Evolutionary conservation across 2,113 vertebrate genomes (phyloP).

Genomic region (Thalassarche chlororhynchos): DNA sequence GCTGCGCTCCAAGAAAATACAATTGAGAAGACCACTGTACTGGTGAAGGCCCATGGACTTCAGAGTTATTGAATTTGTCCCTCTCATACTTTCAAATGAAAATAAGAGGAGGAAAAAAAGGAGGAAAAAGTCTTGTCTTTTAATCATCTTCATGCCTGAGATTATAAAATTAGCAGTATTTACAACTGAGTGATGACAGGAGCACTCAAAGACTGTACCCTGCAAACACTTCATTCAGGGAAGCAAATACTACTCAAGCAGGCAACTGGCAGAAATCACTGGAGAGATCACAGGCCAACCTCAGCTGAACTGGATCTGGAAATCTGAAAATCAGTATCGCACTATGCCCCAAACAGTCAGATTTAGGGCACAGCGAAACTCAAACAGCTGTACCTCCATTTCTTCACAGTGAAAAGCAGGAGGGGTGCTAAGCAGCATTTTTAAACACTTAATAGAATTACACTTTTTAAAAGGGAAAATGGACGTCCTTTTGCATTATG

Average conservation of each 20-base stretch:
- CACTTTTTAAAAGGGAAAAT: neutral
- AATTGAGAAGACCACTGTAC: fast-evolving
- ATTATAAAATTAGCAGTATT: neutral
- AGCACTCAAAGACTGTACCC: neutral
- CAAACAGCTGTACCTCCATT: neutral
- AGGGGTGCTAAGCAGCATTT: neutral
- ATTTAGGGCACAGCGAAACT: neutral
- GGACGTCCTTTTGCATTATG: neutral
- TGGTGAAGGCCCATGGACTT: no score
- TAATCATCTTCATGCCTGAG: neutral
- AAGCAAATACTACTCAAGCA: neutral
- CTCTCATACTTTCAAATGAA: neutral
- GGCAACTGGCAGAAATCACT: neutral
- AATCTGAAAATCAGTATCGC: neutral
- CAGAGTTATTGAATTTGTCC: neutral
- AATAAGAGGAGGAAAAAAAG: neutral
- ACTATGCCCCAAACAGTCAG: neutral
- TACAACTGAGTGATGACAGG: neutral
- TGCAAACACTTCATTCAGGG: neutral
- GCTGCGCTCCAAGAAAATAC: neutral
- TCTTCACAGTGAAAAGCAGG: neutral
- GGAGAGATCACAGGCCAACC: neutral
- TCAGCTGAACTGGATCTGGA: neutral
- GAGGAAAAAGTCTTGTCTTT: neutral
- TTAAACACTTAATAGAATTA: neutral